These are phyloP conservation scores for Aelia acuminata DNA, from an alignment of 2,888 invertebrate genomes.

Conservation along the genomic window DNA sequence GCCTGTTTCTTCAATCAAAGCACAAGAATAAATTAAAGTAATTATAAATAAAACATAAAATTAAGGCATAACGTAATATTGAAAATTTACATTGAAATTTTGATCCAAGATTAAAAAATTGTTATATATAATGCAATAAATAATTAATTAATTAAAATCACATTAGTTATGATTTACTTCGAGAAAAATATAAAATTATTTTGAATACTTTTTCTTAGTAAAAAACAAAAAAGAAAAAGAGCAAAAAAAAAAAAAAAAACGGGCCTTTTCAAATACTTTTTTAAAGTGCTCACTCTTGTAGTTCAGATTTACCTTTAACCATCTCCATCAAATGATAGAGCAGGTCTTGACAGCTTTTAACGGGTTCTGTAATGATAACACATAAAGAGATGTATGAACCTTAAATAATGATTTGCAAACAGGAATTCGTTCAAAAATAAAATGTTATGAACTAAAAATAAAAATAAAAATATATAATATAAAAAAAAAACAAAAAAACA, in stretches of 20 bases:
- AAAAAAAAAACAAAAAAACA: too few relatives aligned
- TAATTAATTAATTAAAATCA: not conserved
- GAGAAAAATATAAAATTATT: too few relatives aligned
- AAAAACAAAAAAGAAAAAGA: too few relatives aligned
- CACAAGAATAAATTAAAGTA: not conserved
- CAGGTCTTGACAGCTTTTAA: conserved; percentile 60
- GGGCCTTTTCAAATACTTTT: not conserved
- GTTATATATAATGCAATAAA: too few relatives aligned
- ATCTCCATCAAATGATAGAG: conserved; percentile 64
- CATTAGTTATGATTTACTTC: too few relatives aligned
- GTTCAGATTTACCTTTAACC: conserved; percentile 63
- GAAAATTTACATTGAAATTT: too few relatives aligned
- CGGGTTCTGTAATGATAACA: conserved; percentile 52
- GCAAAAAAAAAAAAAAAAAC: conserved; percentile 15
- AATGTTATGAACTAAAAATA: not conserved
- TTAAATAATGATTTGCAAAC: not conserved
- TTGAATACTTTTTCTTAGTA: too few relatives aligned
- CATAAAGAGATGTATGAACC: not conserved
- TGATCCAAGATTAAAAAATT: too few relatives aligned
- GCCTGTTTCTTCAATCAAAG: not conserved
- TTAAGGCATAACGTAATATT: too few relatives aligned
- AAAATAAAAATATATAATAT: too few relatives aligned
- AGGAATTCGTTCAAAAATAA: not conserved
- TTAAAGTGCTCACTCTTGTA: conserved; percentile 54
- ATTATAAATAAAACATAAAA: not conserved